phyloP scores from a whole-genome alignment of 2,888 invertebrate species.

The Drosophila hamatofila region DNA sequence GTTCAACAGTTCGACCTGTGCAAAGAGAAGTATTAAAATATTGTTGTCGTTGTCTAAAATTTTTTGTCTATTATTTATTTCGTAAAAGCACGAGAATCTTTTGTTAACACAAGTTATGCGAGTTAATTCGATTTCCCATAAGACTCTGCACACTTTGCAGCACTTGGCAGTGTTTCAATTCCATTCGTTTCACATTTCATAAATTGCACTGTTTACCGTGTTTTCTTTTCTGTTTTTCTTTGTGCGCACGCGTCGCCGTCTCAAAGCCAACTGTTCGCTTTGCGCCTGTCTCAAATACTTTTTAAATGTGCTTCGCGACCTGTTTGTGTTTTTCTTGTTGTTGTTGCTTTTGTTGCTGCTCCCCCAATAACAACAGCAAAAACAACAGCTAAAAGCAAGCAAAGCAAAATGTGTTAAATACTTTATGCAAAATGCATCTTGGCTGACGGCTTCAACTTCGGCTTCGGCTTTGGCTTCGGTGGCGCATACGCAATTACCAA shows the following conservation, averaged over 20 bases:
- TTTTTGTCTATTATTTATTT: conserved; percentile 6
- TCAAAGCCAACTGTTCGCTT: conserved; percentile 53
- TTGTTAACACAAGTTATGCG: neutral
- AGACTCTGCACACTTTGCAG: conserved; percentile 15
- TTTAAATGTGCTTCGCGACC: conserved; percentile 41
- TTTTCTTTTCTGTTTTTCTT: conserved; percentile 31
- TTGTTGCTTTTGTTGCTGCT: conserved; percentile 15
- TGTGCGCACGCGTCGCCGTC: conserved; percentile 71
- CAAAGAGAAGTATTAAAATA: conserved; percentile 37
- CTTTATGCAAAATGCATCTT: conserved; percentile 67
- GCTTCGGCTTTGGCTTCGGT: conserved; percentile 9
- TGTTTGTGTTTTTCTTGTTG: conserved; percentile 39
- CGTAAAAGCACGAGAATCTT: neutral
- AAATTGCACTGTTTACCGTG: conserved; percentile 53
- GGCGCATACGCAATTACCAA: conserved; percentile 62
- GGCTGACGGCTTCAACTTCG: conserved; percentile 1
- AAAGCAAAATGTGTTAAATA: conserved; percentile 35
- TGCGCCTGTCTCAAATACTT: conserved; percentile 42
- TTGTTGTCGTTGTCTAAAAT: neutral
- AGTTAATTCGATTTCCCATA: neutral
- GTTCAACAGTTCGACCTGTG: conserved; percentile 54
- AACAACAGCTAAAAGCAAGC: conserved; percentile 11
- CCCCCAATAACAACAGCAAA: too few species aligned
- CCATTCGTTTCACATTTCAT: conserved; percentile 24
- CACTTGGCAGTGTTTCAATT: conserved; percentile 43